Base-by-base conservation (phyloP, 1,140 invertebrate genomes). In the Drosophila cardini region DNA sequence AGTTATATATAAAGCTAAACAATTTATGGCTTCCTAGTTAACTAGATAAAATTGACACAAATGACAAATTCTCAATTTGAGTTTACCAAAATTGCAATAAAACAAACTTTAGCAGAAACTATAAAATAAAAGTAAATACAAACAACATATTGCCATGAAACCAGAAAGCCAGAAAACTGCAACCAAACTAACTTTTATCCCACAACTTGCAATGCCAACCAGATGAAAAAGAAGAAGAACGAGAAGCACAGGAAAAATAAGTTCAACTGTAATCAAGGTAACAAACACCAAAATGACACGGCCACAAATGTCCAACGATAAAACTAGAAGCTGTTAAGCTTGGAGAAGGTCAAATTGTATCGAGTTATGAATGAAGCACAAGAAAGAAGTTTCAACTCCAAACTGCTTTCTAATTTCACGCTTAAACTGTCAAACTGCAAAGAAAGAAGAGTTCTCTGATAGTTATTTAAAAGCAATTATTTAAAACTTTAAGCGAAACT, bases 191-290 rank as follows among this genome's bases (percentile, higher is more conserved):
- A 76, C 50, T 76, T 74, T 55, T 60, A 16, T 43, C 18, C 42
- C 68, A 68, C 16, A 45, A 18, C 18, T n/a, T 11, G 1, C 5
- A n/a, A 9, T 5, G 11, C 15, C 21, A 64, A 52, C 0, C 21
- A 26, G 21, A 26, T 4, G 21, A 5, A 26, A 26, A 26, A 26
- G 21, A 26, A 1, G 21, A 21, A 3, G 3, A 21, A 21, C 21
- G 21, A 26, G 58, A 26, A n/a, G 38, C 11, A 4, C 2, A 38
- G 43, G 9, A 36, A n/a, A 69, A 71, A 71, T 64, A 71, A 77
- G 61, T 67, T 78, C 30, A 76, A 57, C 60, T 72, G 36, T 43
- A 72, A 76, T 76, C 67, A 61, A 77, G 56, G 74, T 50, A 77
- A 76, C 69, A 72, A 76, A 71, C 72, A 55, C 38, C 36, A 46